Evolutionary conservation across 1,140 invertebrate species (phyloP), one percentile per base, ranked within the genome.

Genomic region (Caenorhabditis brenneri): DNA sequence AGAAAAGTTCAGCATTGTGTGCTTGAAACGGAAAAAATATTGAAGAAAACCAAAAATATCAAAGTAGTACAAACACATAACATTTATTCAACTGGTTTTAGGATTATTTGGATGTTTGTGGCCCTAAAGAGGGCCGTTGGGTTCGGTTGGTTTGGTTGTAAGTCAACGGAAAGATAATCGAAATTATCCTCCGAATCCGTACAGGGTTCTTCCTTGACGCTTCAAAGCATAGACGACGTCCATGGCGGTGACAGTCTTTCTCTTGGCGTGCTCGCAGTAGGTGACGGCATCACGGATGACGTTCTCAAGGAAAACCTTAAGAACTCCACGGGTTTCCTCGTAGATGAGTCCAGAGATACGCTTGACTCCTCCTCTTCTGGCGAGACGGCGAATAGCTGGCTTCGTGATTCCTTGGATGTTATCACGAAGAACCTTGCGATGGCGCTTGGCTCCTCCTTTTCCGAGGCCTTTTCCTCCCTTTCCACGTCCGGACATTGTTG

Each of bases 151-250:
- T 22, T 51, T 51, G 49, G n/a, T 51, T 22, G 49, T 51, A 51
- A n/a, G 49, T n/a, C 19, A n/a, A 16, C 7, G 49, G n/a, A n/a
- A 65, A 36, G 36, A n/a, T 19, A 27, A 36, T 36, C 19, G 36
- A 65, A 65, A 91, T 84, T 84, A 84, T 84, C 83, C 92, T 39
- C 93, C 93, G 87, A 93, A 93, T 87, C 93, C 92, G 89, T 93
- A 93, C n/a, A 93, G 89, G 46, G 92, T 93, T 79, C 94, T 92
- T 48, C 95, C 95, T 92, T 95, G 94, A 74, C 94, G 91, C 91
- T 95, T 95, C 86, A 95, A 91, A 36, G 94, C 94, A 88, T 95
- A 95, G 27, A 95, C 95, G 27, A 95, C 94, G 89, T 95, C 94
- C 94, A 95, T 95, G 80, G 94, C 94, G 15, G 94, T 95, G 42